Evolutionary conservation across 2,797 vertebrate genomes (phyloP).

Genomic region (Poecilia wingei): DNA sequence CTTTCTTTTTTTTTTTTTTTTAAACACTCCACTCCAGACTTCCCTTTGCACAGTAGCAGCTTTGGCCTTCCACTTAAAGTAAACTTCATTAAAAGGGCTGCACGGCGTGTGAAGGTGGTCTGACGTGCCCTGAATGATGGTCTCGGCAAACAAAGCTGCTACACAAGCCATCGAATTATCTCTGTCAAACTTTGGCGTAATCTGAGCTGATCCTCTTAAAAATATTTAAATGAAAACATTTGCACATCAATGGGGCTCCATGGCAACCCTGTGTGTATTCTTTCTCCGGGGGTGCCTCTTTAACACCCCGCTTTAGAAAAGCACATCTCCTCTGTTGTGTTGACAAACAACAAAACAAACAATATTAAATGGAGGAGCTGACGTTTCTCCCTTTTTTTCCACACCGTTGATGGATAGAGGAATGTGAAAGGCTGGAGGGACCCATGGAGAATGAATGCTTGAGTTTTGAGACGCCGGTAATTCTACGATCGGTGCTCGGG

Average conservation of each 20-base stretch:
- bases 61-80: constrained; percentile 77
- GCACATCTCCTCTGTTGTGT: constrained; percentile 85
- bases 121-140: constrained; percentile 86
- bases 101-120: constrained; percentile 82
- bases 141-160: constrained; percentile 84
- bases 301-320: constrained; percentile 84
- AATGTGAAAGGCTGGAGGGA: constrained; percentile 66
- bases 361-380: constrained; percentile 82
- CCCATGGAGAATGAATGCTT: constrained; percentile 70
- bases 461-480: constrained; percentile 67
- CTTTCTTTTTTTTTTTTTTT: not conserved
- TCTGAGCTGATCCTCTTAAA: constrained; percentile 89
- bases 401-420: constrained; percentile 79
- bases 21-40: constrained; percentile 27
- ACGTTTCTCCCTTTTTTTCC: constrained; percentile 60
- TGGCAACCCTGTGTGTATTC: constrained; percentile 85
- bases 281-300: constrained; percentile 82
- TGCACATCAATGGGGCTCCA: constrained; percentile 85
- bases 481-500: constrained; percentile 71
- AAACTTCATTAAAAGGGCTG: constrained; percentile 84
- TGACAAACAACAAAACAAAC: constrained; percentile 89
- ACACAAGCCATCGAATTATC: constrained; percentile 88
- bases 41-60: constrained; percentile 45
- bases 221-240: constrained; percentile 88
- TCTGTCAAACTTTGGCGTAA: constrained; percentile 90